Evolutionary conservation across 2,888 invertebrate genomes (phyloP), one percentile per base, ranked within the genome.

Genomic region (Abrostola tripartita): DNA sequence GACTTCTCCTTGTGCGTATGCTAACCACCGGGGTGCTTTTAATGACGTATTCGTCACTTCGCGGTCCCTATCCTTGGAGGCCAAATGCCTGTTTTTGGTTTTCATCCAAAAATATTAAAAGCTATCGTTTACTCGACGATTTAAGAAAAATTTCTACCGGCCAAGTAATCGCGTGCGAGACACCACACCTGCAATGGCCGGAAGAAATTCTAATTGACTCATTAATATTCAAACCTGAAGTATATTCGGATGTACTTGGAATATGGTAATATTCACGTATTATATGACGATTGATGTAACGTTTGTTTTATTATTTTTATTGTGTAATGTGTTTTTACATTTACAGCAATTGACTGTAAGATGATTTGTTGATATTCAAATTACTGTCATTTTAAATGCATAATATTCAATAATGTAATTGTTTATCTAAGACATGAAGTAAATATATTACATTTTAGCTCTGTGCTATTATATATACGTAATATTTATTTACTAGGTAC

Each of bases 271-370:
- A 12, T n/a, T 44, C n/a, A 44, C 8, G 44, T 44, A 44, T 44
- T 44, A 44, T 44, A 47, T 47, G 44, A 24, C 44, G 44, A 24
- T 47, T 47, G 44, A 47, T 47, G 44, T 47, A 47, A 47, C 14
- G 7, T 47, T 9, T n/a, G n/a, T 47, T 47, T 47, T 14, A 47
- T 71, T 52, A 38, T 62, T 64, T 40, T 37, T 50, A 38, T 72
- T 63, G 59, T 49, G 24, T 52, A 63, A 63, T 63, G 37, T 10
- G 37, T 62, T 36, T 63, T 68, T 68, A 68, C 12, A 47, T 56
- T 24, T 55, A 59, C 63, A 38, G 5, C 12, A 7, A 55, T 36
- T 44, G 11, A 11, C 63, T 63, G 37, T 9, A 0, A 51, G 62
- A 59, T 8, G 5, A 36, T 71, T 61, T 58, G 41, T 55, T 62